Conservation (phyloP, 2,113 vertebrate genomes). For the Plecotus auritus region DNA sequence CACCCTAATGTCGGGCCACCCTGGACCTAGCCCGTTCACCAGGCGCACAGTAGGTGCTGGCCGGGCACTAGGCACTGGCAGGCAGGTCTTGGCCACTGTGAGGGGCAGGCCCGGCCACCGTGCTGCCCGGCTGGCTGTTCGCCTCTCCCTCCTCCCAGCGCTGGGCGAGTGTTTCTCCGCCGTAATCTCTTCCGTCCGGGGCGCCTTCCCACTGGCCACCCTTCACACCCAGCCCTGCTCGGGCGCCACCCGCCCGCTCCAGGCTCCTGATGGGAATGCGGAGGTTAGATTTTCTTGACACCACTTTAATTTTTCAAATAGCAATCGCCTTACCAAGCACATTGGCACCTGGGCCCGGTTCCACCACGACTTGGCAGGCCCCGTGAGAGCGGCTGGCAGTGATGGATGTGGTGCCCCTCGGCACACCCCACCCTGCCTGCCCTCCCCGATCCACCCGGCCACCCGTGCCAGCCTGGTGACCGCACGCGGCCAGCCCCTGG, state of each 20-base stretch:
- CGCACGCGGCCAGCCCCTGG: constrained; percentile 75
- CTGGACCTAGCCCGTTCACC: neutral
- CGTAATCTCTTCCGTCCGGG: constrained; percentile 33
- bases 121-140: constrained; percentile 21
- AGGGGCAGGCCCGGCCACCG: neutral
- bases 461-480: constrained; percentile 75
- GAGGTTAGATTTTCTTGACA: constrained; percentile 69
- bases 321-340: constrained; percentile 80
- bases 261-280: neutral
- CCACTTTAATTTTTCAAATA: constrained; percentile 80
- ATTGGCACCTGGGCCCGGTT: constrained; percentile 79
- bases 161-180: neutral
- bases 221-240: neutral
- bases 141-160: neutral
- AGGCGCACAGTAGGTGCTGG: neutral
- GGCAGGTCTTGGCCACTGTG: neutral
- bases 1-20: accelerated
- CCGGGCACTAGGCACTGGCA: accelerated
- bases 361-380: constrained; percentile 79
- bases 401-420: constrained; percentile 76
- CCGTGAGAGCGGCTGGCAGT: constrained; percentile 67
- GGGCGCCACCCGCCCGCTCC: neutral
- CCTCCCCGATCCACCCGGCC: constrained; percentile 51
- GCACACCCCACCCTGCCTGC: constrained; percentile 54
- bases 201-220: constrained; percentile 53